These are phyloP conservation scores for Sterrhoptilus dennistouni DNA, from an alignment of 2,113 vertebrate genomes.

Conservation along the genomic window DNA sequence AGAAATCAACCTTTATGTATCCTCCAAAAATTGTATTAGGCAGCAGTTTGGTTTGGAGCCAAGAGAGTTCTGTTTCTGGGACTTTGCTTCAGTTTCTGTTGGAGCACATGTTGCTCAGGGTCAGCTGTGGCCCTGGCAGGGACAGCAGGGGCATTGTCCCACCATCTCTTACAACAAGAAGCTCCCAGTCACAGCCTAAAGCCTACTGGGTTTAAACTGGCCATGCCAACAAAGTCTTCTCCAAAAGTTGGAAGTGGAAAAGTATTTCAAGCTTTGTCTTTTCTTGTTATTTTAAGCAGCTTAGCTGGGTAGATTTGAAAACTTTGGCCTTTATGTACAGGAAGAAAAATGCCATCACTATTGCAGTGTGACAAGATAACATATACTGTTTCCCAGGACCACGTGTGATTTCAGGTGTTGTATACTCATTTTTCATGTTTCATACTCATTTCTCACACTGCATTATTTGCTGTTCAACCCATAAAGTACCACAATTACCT, in stretches of 20 bases:
- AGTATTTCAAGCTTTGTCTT: not conserved
- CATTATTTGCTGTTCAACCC: not conserved
- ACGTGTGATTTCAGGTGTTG: not conserved
- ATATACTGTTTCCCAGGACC: not conserved
- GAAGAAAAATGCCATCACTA: not conserved
- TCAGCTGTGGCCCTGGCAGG: not conserved
- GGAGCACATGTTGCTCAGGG: not conserved
- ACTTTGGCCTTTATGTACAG: not conserved
- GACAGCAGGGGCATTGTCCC: not conserved
- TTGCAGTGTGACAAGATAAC: not conserved
- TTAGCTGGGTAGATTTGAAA: not conserved
- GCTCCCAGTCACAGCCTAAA: not conserved
- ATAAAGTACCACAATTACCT: not conserved
- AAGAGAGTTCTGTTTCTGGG: not conserved
- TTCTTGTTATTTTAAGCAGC: not conserved
- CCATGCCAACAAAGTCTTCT: not conserved
- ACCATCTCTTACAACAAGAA: not conserved
- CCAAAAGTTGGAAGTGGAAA: not conserved
- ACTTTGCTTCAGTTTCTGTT: not conserved
- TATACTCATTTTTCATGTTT: not conserved
- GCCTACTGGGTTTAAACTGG: not conserved
- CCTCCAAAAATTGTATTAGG: not conserved
- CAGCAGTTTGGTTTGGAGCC: not conserved
- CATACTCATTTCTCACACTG: not conserved
- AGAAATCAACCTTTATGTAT: not conserved